Conservation (phyloP, 2,797 vertebrate species). For the Sebastes hubbsi region DNA sequence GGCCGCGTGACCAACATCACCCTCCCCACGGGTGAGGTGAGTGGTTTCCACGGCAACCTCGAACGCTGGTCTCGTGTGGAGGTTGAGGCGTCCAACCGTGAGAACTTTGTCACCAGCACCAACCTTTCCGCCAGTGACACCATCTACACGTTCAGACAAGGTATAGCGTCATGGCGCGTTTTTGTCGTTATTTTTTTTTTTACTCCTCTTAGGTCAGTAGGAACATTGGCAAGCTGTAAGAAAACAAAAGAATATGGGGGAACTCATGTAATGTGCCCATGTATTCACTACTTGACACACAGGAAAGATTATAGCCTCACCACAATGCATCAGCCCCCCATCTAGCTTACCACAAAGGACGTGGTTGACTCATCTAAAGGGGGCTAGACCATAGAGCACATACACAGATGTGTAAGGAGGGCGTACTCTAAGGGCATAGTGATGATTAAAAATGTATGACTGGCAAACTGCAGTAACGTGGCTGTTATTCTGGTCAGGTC, state of each 20-base stretch:
- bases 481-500: constrained; percentile 45
- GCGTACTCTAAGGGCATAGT: constrained; percentile 20
- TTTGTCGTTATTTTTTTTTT: background rate
- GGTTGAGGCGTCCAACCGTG: constrained; percentile 89
- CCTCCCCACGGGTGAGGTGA: constrained; percentile 94
- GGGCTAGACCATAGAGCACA: background rate
- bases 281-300: background rate
- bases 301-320: background rate
- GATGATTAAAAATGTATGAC: constrained; percentile 67
- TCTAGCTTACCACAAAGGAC: constrained; percentile 6
- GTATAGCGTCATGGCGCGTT: constrained; percentile 63
- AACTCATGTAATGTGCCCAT: background rate
- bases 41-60: constrained; percentile 91
- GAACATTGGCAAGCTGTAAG: background rate
- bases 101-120: constrained; percentile 93
- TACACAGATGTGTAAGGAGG: constrained; percentile 7
- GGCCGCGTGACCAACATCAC: constrained; percentile 95
- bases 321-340: background rate
- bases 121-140: constrained; percentile 94
- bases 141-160: constrained; percentile 94
- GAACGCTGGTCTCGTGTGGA: constrained; percentile 93
- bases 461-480: constrained; percentile 39
- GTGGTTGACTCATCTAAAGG: constrained; percentile 49
- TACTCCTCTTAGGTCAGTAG: background rate
- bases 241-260: background rate